phyloP scores from a whole-genome alignment of 2,888 invertebrate genomes.

The Metopia argyrocephala region DNA sequence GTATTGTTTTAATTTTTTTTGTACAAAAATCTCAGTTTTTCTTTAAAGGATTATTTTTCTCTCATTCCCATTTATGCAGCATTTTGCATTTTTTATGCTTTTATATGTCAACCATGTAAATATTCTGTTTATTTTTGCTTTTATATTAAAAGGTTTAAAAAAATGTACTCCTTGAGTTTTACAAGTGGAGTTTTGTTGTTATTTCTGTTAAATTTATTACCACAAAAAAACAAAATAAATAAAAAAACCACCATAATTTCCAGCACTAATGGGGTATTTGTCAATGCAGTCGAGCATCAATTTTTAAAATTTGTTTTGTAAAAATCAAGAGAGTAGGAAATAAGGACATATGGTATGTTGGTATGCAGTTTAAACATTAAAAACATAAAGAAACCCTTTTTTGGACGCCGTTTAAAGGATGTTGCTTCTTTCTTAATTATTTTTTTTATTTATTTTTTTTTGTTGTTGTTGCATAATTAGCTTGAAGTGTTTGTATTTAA shows the following conservation, averaged over 20 bases:
- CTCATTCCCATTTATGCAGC: not conserved
- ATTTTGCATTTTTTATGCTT: slow-evolving; percentile 7
- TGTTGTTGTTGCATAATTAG: slow-evolving; percentile 53
- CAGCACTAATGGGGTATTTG: slow-evolving; percentile 24
- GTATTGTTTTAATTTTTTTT: not conserved
- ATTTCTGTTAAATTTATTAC: slow-evolving; percentile 52
- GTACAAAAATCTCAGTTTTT: not conserved
- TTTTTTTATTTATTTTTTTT: not conserved
- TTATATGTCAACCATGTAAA: slow-evolving; percentile 25
- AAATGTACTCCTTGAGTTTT: not conserved
- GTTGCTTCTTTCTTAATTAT: slow-evolving; percentile 17
- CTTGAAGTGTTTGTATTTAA: slow-evolving; percentile 39
- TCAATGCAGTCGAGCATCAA: slow-evolving; percentile 48
- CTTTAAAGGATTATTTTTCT: not conserved
- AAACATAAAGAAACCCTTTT: slow-evolving; percentile 20
- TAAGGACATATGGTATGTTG: slow-evolving; percentile 51
- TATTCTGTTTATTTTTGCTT: too few relatives aligned
- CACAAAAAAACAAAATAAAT: slow-evolving; percentile 41
- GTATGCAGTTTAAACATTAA: slow-evolving; percentile 1
- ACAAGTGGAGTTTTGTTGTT: not conserved
- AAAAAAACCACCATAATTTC: slow-evolving; percentile 31
- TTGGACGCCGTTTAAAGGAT: too few relatives aligned
- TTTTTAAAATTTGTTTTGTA: slow-evolving; percentile 55
- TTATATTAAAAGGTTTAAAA: too few relatives aligned
- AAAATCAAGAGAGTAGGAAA: slow-evolving; percentile 37